Base-by-base conservation (phyloP, 2,113 vertebrate genomes). In the Mobula hypostoma region DNA sequence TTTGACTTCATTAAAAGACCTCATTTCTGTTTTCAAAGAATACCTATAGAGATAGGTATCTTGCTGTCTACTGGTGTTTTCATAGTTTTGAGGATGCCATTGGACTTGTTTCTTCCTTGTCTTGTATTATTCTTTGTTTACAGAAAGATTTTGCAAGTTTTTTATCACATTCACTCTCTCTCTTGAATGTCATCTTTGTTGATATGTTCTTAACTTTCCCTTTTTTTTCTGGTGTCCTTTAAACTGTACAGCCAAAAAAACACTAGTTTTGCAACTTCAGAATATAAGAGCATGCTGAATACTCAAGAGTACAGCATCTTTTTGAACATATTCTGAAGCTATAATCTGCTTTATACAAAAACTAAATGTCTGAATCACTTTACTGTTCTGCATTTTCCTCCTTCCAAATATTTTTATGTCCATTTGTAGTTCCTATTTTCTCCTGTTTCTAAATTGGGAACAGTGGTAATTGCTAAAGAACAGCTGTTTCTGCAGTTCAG, bases 351-450 rank as follows among this genome's bases (percentile, higher is more conserved):
- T 48, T 48, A 48, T 48, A 2, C 48, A 48, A 48, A 48, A 58
- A 48, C 48, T 85, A 58, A 85, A 85, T 85, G 48, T 85, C 82
- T 85, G 82, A 87, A 61, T 87, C 56, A n/a, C 56, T 61, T 87
- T 82, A 21, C 36, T 82, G 17, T 40, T 48, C 40, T 82, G 40
- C 79, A 48, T 82, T 87, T 87, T 61, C 61, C 11, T 87, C 24
- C 56, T 87, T 87, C 27, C 27, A 61, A 7, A 61, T 48, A 61
- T 29, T 61, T 29, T 87, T 14, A n/a, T 11, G 61, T 29, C 27
- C 56, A 58, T 85, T 85, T 87, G 48, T 87, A 56, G 56, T 61
- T 87, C 61, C 56, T 2, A 24, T 82, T 85, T 58, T 56, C 8
- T 15, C 82, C 56, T 17, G 21, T 87, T 61, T 87, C 83, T 87